Base-by-base conservation (phyloP, 2,797 vertebrate genomes). In the Catostomus latipinnis region DNA sequence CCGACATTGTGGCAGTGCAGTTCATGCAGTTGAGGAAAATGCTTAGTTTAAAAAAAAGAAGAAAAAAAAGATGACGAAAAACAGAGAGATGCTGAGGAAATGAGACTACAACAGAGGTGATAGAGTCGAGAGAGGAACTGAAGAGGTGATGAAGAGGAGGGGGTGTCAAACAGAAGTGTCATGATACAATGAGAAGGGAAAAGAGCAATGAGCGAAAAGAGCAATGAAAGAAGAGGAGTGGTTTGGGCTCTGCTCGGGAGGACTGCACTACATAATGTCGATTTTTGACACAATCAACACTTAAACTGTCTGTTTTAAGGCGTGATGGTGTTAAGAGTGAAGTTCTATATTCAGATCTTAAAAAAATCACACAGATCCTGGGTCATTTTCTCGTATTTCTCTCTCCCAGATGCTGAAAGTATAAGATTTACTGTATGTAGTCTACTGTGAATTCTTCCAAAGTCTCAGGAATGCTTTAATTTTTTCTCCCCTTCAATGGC, bases 401-500 rank as follows among this genome's bases (percentile, higher is more conserved):
- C 46, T 75, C n/a, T 14, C 13, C 14, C 86, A 97, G 96, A 92
- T 96, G 63, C 86, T 96, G 88, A 93, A 94, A 87, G 86, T 93
- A 34, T 4, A 94, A 95, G 95, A 95, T 71, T 86, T 96, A 88
- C 90, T 94, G 67, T 89, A 93, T 74, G 83, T 95, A 93, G 73
- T 85, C 94, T 74, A 85, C 89, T 0, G 93, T 34, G 89, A 43
- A 83, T 94, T 60, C 93, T 96, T 86, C 94, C 94, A 50, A 90
- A 90, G 84, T 91, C 87, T 3, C 91, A 88, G 71, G 95, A 92
- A 74, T 88, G 90, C 78, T 93, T 95, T 84, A 91, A 95, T 16
- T 95, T 67, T 90, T 97, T 77, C 89, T 95, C 16, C 93, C 93
- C 56, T 92, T 95, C 78, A 91, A 93, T 87, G 94, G 93, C 72